These are phyloP conservation scores for Paragorgia papillata DNA, from an alignment of 92 coral and sea anemone genomes.

Conservation along the genomic window DNA sequence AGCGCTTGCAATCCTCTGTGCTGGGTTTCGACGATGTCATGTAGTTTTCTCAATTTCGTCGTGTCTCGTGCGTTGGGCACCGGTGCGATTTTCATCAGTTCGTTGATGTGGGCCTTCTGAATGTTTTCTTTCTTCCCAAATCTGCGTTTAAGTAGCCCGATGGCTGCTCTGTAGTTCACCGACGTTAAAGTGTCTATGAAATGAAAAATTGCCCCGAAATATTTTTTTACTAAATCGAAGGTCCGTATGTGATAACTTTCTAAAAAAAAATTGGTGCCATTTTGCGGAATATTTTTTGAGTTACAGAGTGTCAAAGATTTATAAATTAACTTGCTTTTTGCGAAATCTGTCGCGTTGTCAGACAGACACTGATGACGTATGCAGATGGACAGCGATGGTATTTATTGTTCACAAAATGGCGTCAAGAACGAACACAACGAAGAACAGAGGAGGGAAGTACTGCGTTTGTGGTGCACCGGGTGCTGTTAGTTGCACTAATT, in stretches of 20 bases:
- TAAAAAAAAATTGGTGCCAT: neutral
- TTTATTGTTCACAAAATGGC: neutral
- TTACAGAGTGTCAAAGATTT: neutral
- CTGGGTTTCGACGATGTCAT: too few species aligned
- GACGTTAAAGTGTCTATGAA: constrained; percentile 1
- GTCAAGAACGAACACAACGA: neutral
- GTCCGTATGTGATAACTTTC: neutral
- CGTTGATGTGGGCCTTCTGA: too few species aligned
- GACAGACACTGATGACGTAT: neutral
- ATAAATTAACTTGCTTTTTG: neutral
- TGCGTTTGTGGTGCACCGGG: constrained; percentile 42
- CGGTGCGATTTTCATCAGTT: too few species aligned
- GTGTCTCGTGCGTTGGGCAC: too few species aligned
- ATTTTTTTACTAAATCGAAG: neutral
- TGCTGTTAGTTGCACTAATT: constrained; percentile 35
- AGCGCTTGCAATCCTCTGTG: too few species aligned
- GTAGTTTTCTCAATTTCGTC: too few species aligned
- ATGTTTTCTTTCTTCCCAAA: too few species aligned
- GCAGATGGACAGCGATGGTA: neutral
- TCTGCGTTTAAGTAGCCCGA: too few species aligned
- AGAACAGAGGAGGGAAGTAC: constrained; percentile 22
- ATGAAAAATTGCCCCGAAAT: neutral
- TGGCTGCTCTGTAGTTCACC: too few species aligned
- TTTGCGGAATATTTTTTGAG: neutral
- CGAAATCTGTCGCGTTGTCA: neutral